phyloP scores from a whole-genome alignment of 2,888 invertebrate genomes.

The Hypolimnas misippus region DNA sequence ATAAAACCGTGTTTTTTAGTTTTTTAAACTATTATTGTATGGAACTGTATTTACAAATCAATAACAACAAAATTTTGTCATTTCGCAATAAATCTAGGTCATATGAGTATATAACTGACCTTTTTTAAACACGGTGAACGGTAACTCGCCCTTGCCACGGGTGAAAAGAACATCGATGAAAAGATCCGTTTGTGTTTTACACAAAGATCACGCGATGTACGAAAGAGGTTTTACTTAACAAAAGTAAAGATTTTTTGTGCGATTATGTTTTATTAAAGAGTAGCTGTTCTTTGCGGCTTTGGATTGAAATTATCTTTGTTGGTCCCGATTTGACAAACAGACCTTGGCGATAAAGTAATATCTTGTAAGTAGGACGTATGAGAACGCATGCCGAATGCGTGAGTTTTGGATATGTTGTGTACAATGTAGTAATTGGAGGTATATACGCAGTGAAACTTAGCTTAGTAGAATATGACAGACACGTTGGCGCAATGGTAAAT shows the following conservation, averaged over 20 bases:
- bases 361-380: no score
- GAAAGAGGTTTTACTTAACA: conserved; percentile 21
- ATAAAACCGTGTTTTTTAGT: no score
- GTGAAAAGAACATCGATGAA: conserved; percentile 34
- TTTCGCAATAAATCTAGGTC: conserved; percentile 17
- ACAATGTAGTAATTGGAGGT: no score
- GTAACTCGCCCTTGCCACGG: conserved; percentile 52
- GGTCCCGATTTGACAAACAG: not conserved
- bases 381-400: no score
- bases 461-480: no score
- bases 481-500: no score
- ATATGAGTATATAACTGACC: conserved; percentile 15
- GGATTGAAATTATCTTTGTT: not conserved
- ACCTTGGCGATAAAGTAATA: not conserved
- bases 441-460: no score
- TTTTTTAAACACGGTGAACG: conserved; percentile 57
- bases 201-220: conserved; percentile 48
- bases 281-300: not conserved
- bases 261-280: conserved; percentile 12
- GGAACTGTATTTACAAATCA: not conserved
- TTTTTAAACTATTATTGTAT: no score
- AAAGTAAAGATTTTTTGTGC: conserved; percentile 14
- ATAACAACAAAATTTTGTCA: not conserved
- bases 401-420: no score
- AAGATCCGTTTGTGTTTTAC: conserved; percentile 35